Evolutionary conservation across 2,113 vertebrate genomes (phyloP).

Genomic region (Tringa solitaria): DNA sequence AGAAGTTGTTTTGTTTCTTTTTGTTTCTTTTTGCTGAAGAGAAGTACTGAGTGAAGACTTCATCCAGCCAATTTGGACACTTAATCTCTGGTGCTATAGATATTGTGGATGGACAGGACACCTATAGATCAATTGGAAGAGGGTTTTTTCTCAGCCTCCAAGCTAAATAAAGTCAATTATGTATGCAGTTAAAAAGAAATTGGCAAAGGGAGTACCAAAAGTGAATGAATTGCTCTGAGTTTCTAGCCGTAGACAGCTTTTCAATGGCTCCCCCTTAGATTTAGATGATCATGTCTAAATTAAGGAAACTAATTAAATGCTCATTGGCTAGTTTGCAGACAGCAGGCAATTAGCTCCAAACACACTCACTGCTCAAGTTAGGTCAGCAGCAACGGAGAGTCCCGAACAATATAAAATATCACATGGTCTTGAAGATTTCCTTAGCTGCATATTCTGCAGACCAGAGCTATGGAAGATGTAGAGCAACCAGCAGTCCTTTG

Average conservation of each 20-base stretch:
- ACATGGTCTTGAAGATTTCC: background rate
- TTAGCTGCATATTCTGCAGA: background rate
- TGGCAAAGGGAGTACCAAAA: background rate
- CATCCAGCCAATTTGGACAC: background rate
- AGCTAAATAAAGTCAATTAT: background rate
- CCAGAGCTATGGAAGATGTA: background rate
- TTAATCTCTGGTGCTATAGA: background rate
- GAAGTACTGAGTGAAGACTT: background rate
- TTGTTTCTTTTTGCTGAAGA: background rate
- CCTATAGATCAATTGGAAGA: background rate
- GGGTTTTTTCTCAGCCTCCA: background rate
- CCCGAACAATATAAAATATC: background rate
- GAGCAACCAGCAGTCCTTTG: background rate
- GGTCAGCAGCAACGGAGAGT: background rate
- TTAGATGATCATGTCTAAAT: background rate
- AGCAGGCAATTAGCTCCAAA: constrained; percentile 18
- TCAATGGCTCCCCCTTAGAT: background rate
- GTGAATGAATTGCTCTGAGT: background rate
- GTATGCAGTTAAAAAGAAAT: background rate
- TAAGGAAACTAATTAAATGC: constrained; percentile 1
- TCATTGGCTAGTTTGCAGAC: background rate
- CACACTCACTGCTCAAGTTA: background rate
- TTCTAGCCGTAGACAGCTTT: background rate
- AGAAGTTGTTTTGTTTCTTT: background rate
- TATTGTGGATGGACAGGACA: background rate